Evolutionary conservation across 2,113 vertebrate species (phyloP).

Genomic region (Miniopterus natalensis): DNA sequence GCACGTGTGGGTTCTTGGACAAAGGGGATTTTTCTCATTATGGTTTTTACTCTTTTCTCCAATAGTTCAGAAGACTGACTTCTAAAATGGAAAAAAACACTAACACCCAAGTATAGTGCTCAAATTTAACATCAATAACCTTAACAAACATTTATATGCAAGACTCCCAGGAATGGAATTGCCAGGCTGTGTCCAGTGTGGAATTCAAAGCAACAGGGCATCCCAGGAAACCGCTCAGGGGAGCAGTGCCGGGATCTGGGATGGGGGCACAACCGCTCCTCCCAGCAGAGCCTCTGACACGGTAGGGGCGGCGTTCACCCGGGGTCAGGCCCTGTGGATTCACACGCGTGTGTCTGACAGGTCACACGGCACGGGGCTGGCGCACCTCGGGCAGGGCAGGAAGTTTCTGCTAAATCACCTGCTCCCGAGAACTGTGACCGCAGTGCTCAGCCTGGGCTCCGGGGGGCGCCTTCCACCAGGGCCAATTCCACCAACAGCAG

Average conservation of each 20-base stretch:
- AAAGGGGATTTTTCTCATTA: accelerated
- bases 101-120: background rate
- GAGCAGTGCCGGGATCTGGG: too few species aligned
- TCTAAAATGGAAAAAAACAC: background rate
- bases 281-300: too few species aligned
- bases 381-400: background rate
- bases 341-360: background rate
- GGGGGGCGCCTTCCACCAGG: accelerated
- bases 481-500: accelerated
- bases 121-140: background rate
- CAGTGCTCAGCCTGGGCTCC: accelerated
- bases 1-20: accelerated
- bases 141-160: background rate
- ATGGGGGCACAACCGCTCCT: too few species aligned
- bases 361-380: background rate
- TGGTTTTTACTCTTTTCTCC: background rate
- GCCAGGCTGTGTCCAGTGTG: accelerated
- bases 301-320: too few species aligned
- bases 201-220: accelerated
- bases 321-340: too few species aligned
- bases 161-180: background rate
- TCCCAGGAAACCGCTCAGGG: accelerated
- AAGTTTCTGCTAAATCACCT: accelerated
- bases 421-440: accelerated
- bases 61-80: background rate